Evolutionary conservation across 2,797 vertebrate species (phyloP).

Genomic region (Bufotes viridis): DNA sequence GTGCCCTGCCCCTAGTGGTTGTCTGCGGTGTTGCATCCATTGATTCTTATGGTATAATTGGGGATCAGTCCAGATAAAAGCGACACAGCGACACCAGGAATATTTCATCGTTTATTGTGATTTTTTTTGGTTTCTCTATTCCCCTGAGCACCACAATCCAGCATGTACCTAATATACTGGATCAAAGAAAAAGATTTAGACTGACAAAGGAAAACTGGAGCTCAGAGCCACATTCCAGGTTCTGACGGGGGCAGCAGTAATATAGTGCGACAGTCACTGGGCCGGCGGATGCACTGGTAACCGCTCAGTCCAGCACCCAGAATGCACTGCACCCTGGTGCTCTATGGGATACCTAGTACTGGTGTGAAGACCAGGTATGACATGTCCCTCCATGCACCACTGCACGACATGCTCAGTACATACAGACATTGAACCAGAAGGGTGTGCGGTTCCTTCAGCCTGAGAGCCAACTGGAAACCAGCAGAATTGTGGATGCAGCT

Average conservation of each 20-base stretch:
- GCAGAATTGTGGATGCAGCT: no score
- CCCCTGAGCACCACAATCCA: slow-evolving; percentile 86
- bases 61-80: slow-evolving; percentile 60
- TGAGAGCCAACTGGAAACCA: background rate
- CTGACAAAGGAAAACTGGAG: slow-evolving; percentile 67
- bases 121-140: slow-evolving; percentile 70
- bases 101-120: slow-evolving; percentile 67
- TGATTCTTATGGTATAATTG: background rate
- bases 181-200: slow-evolving; percentile 74
- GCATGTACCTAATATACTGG: slow-evolving; percentile 76
- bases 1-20: background rate
- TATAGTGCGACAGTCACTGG: no score
- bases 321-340: background rate
- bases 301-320: background rate
- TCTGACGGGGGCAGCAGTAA: background rate
- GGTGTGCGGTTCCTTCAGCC: background rate
- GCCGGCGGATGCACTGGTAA: background rate
- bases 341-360: no score
- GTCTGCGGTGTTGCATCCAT: background rate
- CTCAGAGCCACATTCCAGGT: slow-evolving; percentile 16
- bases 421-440: background rate
- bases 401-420: background rate
- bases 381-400: background rate
- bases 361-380: background rate
- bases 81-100: slow-evolving; percentile 72